Evolutionary conservation across 2,797 vertebrate species (phyloP).

Genomic region (Lepidocolaptes lacrymiger): DNA sequence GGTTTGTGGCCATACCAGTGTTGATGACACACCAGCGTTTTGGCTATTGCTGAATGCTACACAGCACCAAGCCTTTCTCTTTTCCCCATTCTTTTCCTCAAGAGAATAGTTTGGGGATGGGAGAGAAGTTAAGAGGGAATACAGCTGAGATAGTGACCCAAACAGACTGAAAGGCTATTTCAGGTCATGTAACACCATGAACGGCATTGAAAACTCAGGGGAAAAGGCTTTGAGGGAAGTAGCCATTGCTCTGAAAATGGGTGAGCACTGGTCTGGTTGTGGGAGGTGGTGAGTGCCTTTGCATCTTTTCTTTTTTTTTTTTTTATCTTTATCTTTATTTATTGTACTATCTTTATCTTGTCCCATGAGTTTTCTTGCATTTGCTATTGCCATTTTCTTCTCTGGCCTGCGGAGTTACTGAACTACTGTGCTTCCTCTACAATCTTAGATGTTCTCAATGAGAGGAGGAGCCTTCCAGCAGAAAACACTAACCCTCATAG

Average conservation of each 20-base stretch:
- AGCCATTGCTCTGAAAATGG: background rate
- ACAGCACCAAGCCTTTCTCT: background rate
- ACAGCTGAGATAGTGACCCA: background rate
- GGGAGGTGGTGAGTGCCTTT: background rate
- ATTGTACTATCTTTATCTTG: background rate
- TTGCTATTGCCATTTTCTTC: background rate
- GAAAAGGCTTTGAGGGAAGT: background rate
- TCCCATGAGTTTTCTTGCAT: background rate
- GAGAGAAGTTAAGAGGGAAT: background rate
- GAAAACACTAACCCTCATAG: background rate
- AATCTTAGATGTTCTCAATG: background rate
- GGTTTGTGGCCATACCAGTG: background rate
- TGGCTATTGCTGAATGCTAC: background rate
- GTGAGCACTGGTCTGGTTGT: background rate
- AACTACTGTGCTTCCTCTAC: background rate
- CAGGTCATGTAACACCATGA: background rate
- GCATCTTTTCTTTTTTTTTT: background rate
- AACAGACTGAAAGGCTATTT: background rate
- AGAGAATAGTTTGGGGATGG: background rate
- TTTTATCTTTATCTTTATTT: background rate
- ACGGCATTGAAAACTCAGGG: background rate
- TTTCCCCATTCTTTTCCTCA: background rate
- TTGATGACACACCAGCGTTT: background rate
- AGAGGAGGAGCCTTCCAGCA: background rate
- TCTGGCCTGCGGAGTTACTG: accelerated